Evolutionary conservation across 2,113 vertebrate species (phyloP).

Genomic region (Chloroceryle aenea): DNA sequence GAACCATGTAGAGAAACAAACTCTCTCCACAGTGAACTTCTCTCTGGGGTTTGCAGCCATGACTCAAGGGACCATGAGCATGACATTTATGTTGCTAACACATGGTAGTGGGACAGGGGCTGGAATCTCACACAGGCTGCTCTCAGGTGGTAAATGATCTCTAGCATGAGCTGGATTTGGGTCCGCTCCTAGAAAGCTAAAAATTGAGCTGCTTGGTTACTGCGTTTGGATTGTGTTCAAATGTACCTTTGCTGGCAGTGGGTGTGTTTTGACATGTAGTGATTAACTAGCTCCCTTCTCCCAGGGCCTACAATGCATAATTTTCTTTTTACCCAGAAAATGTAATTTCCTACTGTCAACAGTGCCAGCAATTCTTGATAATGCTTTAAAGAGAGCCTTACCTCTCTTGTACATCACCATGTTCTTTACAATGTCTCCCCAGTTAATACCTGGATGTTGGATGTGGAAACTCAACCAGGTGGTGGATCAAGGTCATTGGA

Average conservation of each 20-base stretch:
- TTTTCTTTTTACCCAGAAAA: not conserved
- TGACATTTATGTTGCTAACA: not conserved
- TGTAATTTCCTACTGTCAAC: not conserved
- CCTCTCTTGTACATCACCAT: not conserved
- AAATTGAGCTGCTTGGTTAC: not conserved
- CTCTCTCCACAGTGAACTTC: not conserved
- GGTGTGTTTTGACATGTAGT: fast-evolving
- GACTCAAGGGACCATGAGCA: not conserved
- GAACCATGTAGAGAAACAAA: not conserved
- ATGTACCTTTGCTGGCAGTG: not conserved
- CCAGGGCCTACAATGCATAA: fast-evolving
- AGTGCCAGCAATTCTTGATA: not conserved
- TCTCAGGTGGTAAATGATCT: not conserved
- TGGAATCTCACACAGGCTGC: not conserved
- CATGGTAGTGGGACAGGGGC: not conserved
- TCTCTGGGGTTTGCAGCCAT: fast-evolving
- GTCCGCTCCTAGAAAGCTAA: not conserved
- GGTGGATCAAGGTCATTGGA: not conserved
- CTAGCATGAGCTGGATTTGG: not conserved
- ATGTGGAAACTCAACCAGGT: not conserved
- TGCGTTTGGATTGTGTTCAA: slow-evolving; percentile 1
- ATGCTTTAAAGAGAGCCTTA: not conserved
- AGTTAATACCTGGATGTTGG: not conserved
- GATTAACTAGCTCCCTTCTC: not conserved
- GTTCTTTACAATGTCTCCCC: not conserved